phyloP scores from a whole-genome alignment of 2,888 invertebrate species.

The Nowickia ferox region DNA sequence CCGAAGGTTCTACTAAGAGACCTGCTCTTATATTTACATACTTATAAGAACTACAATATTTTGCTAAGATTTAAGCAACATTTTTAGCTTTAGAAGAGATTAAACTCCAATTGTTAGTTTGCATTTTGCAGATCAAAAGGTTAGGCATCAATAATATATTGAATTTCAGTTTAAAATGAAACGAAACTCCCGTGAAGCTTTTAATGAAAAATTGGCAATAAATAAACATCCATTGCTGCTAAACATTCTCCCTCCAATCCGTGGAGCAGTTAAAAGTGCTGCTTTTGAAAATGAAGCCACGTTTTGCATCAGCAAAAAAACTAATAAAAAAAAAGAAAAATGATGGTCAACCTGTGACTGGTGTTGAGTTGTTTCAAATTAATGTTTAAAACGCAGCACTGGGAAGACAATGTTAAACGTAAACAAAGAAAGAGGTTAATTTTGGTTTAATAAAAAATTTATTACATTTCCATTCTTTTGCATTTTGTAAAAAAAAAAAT shows the following conservation, averaged over 20 bases:
- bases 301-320: not conserved
- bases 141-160: constrained; percentile 61
- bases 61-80: not conserved
- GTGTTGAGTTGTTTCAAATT: constrained; percentile 72
- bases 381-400: constrained; percentile 60
- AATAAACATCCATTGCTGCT: constrained; percentile 32
- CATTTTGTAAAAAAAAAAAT: not conserved
- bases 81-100: constrained; percentile 25
- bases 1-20: too few species aligned
- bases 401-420: not conserved
- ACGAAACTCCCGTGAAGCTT: constrained; percentile 35
- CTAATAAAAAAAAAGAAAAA: not conserved
- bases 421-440: constrained; percentile 1
- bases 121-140: constrained; percentile 64
- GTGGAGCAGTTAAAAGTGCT: constrained; percentile 1
- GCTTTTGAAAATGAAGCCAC: not conserved
- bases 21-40: not conserved
- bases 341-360: constrained; percentile 57
- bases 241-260: not conserved
- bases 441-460: not conserved
- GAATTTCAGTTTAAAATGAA: constrained; percentile 46
- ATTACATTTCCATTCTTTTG: constrained; percentile 23
- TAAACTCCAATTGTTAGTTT: constrained; percentile 47
- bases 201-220: constrained; percentile 36
- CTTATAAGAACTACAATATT: not conserved